Evolutionary conservation across 2,888 invertebrate genomes (phyloP).

Genomic region (Alloplasta piceator): DNA sequence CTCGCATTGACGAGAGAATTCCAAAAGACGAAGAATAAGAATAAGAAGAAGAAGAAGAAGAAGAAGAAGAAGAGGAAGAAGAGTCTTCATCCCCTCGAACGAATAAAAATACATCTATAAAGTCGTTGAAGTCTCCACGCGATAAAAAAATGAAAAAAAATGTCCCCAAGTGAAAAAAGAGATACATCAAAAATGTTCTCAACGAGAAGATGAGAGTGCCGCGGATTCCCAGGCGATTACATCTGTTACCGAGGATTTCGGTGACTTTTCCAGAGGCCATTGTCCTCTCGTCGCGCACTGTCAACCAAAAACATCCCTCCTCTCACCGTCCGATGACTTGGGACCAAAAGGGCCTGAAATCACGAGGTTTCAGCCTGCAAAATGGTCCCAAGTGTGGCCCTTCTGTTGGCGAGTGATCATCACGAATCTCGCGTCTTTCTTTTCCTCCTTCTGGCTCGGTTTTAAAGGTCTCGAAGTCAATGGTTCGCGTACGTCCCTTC

Average conservation of each 20-base stretch:
- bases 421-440: too few species aligned
- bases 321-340: too few species aligned
- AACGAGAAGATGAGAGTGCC: slow-evolving; percentile 62
- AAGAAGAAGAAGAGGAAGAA: too few species aligned
- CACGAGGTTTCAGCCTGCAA: too few species aligned
- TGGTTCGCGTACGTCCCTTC: too few species aligned
- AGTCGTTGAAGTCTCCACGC: too few species aligned
- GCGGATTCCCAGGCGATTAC: slow-evolving; percentile 82
- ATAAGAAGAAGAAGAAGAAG: too few species aligned
- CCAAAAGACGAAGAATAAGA: too few species aligned
- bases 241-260: slow-evolving; percentile 74
- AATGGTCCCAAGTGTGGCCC: too few species aligned
- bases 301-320: slow-evolving; percentile 22
- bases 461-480: background rate
- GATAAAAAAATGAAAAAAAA: slow-evolving; percentile 15
- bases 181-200: slow-evolving; percentile 38
- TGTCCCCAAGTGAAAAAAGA: slow-evolving; percentile 4
- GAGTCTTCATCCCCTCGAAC: slow-evolving; percentile 28
- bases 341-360: too few species aligned
- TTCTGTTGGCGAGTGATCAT: too few species aligned
- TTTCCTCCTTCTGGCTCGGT: slow-evolving; percentile 56
- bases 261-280: slow-evolving; percentile 56
- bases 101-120: slow-evolving; percentile 16
- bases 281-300: slow-evolving; percentile 36
- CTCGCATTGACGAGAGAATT: background rate